Percentiles rank a stretch among this genome's conserved stretches.
phyloP scores from a whole-genome alignment of 1,140 invertebrate genomes.

The Conus ventricosus region DNA sequence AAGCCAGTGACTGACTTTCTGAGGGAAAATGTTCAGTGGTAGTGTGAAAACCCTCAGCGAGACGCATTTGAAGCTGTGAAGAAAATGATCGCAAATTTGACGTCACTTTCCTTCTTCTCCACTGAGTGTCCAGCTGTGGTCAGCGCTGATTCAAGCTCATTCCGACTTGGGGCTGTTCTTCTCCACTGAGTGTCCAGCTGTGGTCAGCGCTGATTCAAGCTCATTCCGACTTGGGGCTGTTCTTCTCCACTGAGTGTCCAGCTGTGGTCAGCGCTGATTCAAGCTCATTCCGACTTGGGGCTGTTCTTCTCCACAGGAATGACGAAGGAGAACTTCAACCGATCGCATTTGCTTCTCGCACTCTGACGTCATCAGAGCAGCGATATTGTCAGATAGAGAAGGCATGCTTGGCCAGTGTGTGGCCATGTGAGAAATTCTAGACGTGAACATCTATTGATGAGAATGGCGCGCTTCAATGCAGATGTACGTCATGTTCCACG shows the following conservation, averaged over 20 bases:
- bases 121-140: not conserved
- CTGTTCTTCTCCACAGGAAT: not conserved
- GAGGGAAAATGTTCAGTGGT: not conserved
- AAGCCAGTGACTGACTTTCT: slow-evolving; percentile 32
- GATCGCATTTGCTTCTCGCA: not conserved
- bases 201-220: not conserved
- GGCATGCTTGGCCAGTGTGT: not conserved
- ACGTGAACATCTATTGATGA: not conserved
- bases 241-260: not conserved
- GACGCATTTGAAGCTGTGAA: not conserved
- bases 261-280: not conserved
- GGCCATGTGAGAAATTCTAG: not conserved
- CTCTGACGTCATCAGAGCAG: not conserved
- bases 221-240: not conserved
- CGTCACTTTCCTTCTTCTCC: not conserved
- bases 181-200: not conserved
- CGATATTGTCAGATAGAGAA: not conserved
- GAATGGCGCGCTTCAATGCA: not conserved
- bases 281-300: not conserved
- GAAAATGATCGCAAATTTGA: not conserved
- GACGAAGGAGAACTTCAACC: not conserved
- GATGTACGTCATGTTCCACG: not conserved
- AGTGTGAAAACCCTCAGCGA: not conserved
- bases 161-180: not conserved
- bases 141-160: not conserved